Conservation (phyloP, 53 echinoderm and acorn worm genomes). For the Crossaster papposus region DNA sequence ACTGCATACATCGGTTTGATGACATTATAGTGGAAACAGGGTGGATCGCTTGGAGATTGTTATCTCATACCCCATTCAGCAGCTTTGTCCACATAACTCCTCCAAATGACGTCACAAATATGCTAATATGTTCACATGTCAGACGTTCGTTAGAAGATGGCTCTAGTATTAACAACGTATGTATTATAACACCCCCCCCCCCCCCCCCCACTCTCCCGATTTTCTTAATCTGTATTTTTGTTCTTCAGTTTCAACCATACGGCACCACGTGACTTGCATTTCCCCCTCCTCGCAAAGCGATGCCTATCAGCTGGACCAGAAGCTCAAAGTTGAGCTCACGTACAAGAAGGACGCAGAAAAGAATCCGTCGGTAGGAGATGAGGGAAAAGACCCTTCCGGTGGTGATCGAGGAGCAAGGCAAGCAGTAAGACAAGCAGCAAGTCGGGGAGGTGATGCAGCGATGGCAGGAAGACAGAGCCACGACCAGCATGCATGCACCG, state of each 20-base stretch:
- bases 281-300: constrained; percentile 4
- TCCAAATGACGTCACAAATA: too few relatives aligned
- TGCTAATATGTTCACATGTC: too few relatives aligned
- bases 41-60: too few relatives aligned
- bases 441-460: neutral
- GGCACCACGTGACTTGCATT: constrained; percentile 7
- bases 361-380: neutral
- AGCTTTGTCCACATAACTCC: too few relatives aligned
- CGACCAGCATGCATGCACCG: constrained; percentile 7
- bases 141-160: too few relatives aligned
- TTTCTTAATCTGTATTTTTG: neutral
- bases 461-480: neutral
- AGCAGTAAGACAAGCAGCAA: neutral
- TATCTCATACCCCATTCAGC: too few relatives aligned
- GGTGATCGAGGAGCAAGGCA: neutral
- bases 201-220: too few relatives aligned
- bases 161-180: too few relatives aligned
- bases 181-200: too few relatives aligned
- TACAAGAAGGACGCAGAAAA: neutral
- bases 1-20: too few relatives aligned
- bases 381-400: neutral
- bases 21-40: too few relatives aligned
- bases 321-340: constrained; percentile 25
- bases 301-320: constrained; percentile 43
- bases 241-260: constrained; percentile 12